phyloP scores from a whole-genome alignment of 2,888 invertebrate genomes.

The Tipula unca region DNA sequence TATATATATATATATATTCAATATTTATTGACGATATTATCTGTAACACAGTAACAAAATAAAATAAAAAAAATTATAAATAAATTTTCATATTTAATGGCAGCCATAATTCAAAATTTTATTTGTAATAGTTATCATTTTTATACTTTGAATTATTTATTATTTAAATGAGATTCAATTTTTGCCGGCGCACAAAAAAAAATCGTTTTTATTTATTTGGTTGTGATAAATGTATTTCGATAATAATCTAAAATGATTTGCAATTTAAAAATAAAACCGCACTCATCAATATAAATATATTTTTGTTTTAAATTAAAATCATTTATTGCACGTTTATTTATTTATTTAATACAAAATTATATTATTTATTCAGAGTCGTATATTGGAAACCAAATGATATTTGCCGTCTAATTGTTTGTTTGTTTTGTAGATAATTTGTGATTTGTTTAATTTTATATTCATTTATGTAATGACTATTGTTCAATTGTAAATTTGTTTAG shows the following conservation, averaged over 20 bases:
- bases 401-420: too few species aligned
- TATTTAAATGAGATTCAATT: background rate
- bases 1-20: background rate
- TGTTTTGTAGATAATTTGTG: too few species aligned
- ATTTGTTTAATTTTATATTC: too few species aligned
- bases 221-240: background rate
- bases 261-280: background rate
- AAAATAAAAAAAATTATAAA: background rate
- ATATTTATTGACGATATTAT: background rate
- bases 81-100: background rate
- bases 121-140: slow-evolving; percentile 8
- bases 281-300: background rate
- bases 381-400: too few species aligned
- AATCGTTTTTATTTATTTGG: background rate
- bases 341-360: too few species aligned
- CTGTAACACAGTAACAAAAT: background rate
- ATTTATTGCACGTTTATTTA: too few species aligned
- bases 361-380: too few species aligned
- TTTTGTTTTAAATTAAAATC: too few species aligned
- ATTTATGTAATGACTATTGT: too few species aligned
- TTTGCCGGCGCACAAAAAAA: background rate
- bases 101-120: background rate
- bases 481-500: too few species aligned
- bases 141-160: slow-evolving; percentile 14
- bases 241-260: background rate